Evolutionary conservation across 37 sponge, comb jelly and placozoan genomes (phyloP).

Genomic region (Chondrosia reniformis): DNA sequence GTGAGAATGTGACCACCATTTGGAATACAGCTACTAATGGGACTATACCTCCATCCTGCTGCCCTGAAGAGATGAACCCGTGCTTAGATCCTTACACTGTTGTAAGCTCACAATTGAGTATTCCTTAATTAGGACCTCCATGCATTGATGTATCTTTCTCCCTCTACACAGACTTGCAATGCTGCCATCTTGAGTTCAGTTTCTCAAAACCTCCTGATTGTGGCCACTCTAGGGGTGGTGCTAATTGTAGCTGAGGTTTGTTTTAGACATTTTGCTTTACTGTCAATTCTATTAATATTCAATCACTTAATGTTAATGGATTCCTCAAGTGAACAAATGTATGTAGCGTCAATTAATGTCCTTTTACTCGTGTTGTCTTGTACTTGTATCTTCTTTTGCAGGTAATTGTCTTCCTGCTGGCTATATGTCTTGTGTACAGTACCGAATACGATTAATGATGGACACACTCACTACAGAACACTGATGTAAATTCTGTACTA

Average conservation of each 20-base stretch:
- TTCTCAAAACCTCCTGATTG: slow-evolving; percentile 39
- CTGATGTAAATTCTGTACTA: background rate
- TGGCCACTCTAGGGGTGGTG: slow-evolving; percentile 52
- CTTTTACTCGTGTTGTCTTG: too few relatives aligned
- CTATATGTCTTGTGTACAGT: slow-evolving; percentile 59
- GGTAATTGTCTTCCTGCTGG: slow-evolving; percentile 62
- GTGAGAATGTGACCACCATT: background rate
- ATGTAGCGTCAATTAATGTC: too few relatives aligned
- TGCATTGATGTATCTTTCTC: background rate
- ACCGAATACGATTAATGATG: slow-evolving; percentile 31
- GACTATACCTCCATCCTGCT: slow-evolving; percentile 18
- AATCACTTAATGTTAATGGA: too few relatives aligned
- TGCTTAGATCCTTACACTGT: background rate
- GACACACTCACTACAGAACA: background rate
- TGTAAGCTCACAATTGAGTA: too few relatives aligned
- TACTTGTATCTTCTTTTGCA: background rate
- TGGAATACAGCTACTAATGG: background rate
- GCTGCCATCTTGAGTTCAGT: slow-evolving; percentile 11
- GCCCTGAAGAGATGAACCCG: background rate
- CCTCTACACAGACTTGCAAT: slow-evolving; percentile 8
- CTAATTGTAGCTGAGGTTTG: slow-evolving; percentile 62
- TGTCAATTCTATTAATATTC: too few relatives aligned
- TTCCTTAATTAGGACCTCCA: too few relatives aligned
- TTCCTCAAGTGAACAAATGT: too few relatives aligned
- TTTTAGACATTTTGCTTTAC: background rate